A percentile compares a stretch with the other conserved stretches of the same genome.
These are phyloP conservation scores for Aleadryas rufinucha DNA, from an alignment of 2,113 vertebrate genomes.

Conservation along the genomic window DNA sequence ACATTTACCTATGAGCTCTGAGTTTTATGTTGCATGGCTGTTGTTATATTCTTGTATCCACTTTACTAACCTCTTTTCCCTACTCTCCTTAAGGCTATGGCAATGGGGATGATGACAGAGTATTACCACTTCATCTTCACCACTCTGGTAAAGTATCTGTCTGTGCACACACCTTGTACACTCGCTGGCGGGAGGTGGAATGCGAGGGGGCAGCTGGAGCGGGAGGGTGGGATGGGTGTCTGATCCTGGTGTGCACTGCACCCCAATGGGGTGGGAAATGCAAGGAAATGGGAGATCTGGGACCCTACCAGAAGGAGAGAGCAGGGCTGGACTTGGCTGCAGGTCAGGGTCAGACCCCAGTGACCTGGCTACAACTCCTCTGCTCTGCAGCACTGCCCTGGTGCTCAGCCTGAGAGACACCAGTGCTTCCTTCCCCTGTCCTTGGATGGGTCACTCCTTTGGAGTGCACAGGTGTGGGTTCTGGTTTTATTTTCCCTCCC, in stretches of 20 bases:
- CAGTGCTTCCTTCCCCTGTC: background rate
- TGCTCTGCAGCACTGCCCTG: background rate
- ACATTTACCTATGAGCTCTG: fast-evolving
- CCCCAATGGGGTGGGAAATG: background rate
- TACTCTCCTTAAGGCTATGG: conserved; percentile 85
- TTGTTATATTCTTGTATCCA: fast-evolving
- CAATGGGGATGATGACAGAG: conserved; percentile 99
- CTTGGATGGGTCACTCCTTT: background rate
- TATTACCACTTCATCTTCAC: conserved; percentile 99
- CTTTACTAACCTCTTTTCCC: background rate
- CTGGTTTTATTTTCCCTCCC: background rate
- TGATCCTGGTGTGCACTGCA: background rate
- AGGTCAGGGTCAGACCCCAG: background rate
- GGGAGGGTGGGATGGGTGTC: background rate
- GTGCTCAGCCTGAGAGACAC: fast-evolving
- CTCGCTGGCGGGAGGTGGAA: fast-evolving
- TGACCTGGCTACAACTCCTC: background rate
- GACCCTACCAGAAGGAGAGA: background rate
- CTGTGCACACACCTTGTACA: background rate
- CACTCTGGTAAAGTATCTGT: conserved; percentile 90
- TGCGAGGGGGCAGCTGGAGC: fast-evolving
- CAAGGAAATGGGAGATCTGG: background rate
- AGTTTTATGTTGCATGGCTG: background rate
- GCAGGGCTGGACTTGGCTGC: background rate
- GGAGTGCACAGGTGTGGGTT: background rate